These are phyloP conservation scores for Smittia sp. DNA, from an alignment of 2,888 invertebrate species.

Conservation along the genomic window DNA sequence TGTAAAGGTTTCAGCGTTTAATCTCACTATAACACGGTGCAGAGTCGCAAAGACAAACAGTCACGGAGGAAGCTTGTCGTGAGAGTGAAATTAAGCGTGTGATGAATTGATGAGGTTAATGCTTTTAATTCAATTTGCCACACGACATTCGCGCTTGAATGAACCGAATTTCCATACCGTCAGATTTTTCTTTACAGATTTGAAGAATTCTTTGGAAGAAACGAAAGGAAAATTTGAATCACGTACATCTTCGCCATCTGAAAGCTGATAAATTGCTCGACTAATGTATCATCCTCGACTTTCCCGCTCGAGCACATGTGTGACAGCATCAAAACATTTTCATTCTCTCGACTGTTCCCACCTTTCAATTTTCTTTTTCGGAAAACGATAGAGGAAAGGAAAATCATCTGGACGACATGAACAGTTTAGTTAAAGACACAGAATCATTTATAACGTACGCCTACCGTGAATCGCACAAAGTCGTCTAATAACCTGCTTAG, in stretches of 20 bases:
- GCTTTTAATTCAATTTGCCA: conserved; percentile 27
- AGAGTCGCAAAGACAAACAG: too few relatives aligned
- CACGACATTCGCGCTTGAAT: background rate
- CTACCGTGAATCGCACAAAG: background rate
- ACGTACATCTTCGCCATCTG: conserved; percentile 17
- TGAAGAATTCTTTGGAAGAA: background rate
- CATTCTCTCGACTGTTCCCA: background rate
- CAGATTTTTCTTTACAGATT: background rate
- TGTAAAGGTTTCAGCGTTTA: background rate
- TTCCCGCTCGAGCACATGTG: conserved; percentile 2
- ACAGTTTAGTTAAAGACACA: background rate
- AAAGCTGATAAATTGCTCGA: conserved; percentile 10
- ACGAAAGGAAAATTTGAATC: conserved; percentile 10
- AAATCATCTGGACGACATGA: background rate
- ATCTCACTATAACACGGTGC: too few relatives aligned
- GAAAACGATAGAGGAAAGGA: background rate
- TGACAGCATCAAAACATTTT: conserved; percentile 26
- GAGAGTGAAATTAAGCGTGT: background rate
- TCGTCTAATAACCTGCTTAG: background rate
- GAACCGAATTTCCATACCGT: background rate
- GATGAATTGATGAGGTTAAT: conserved; percentile 29
- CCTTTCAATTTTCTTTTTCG: background rate
- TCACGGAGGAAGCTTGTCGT: background rate
- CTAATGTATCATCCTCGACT: conserved; percentile 15
- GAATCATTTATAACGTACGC: background rate